Evolutionary conservation across 35 echinoderm and acorn worm species (phyloP).

Genomic region (Heliocidaris tuberculata): DNA sequence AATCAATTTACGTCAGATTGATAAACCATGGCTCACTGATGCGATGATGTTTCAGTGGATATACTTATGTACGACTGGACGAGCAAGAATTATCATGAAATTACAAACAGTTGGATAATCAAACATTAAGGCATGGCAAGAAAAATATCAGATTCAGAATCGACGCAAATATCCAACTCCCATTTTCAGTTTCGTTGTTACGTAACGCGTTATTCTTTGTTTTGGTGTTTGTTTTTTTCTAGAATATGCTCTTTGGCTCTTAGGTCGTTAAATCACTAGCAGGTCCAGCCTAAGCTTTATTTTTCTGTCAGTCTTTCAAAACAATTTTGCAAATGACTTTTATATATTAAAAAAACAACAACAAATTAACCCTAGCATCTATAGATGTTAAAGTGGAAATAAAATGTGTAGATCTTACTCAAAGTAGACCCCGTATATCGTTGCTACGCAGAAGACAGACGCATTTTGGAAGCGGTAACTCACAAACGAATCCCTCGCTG

Average conservation of each 20-base stretch:
- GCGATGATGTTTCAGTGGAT: too few species aligned
- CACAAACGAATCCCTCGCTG: constrained; percentile 65
- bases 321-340: not conserved
- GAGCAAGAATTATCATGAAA: too few species aligned
- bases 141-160: too few species aligned
- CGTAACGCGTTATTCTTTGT: too few species aligned
- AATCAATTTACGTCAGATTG: too few species aligned
- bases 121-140: too few species aligned
- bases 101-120: too few species aligned
- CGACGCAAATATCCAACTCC: too few species aligned
- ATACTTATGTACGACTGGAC: too few species aligned
- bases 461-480: constrained; percentile 62
- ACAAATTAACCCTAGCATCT: not conserved
- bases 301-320: not conserved
- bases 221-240: not conserved
- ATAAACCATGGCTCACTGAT: too few species aligned
- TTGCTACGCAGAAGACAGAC: constrained; percentile 78
- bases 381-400: too few species aligned
- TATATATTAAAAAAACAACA: not conserved
- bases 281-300: not conserved
- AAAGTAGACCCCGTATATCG: constrained; percentile 73
- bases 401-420: constrained; percentile 50
- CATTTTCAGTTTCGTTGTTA: too few species aligned
- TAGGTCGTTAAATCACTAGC: not conserved
- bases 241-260: not conserved